Base-by-base conservation (phyloP, 2,113 vertebrate species). In the Hystrix brachyura region DNA sequence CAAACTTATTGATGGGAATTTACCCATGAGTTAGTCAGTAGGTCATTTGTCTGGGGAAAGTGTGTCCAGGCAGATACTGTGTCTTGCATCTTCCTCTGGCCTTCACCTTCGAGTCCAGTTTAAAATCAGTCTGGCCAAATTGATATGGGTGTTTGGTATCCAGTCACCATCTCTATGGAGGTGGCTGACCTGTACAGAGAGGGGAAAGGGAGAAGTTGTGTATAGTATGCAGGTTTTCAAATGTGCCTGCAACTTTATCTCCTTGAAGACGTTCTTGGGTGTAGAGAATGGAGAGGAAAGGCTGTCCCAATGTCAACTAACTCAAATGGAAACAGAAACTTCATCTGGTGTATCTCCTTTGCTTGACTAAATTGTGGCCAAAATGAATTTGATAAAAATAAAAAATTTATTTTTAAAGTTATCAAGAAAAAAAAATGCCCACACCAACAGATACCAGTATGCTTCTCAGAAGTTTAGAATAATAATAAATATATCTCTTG, bases 1-100 rank as follows among this genome's bases (percentile, higher is more conserved):
- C 94, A 95, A 96, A 90, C 69, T 48, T 93, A 87, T 72, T 92
- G 91, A 93, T 82, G 90, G 69, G 43, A 85, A 48, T 94, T 97
- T 95, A 80, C 43, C 74, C 82, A 53, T 69, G 83, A 87, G 27
- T 90, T 97, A 82, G 82, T 92, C 95, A 91, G 72, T 95, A 96
- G 94, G 94, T 91, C 87, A 53, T 95, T 87, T 97, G 84, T 81
- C 48, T 95, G 81, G 53, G 81, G 23, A 94, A 96, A 53, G n/a
- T 81, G 72, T 85, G 96, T 43, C 38, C 86, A 96, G 94, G 93
- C 80, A 82, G 78, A 71, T 96, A 97, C 62, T 76, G 82, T 95
- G 86, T 34, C 91, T 86, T 83, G 55, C 46, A 71, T 93, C 62
- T 96, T 32, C 55, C 72, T 92, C 65, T 88, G 48, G 65, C 53